Conservation (phyloP, 1,140 invertebrate species). For the Aphis gossypii region DNA sequence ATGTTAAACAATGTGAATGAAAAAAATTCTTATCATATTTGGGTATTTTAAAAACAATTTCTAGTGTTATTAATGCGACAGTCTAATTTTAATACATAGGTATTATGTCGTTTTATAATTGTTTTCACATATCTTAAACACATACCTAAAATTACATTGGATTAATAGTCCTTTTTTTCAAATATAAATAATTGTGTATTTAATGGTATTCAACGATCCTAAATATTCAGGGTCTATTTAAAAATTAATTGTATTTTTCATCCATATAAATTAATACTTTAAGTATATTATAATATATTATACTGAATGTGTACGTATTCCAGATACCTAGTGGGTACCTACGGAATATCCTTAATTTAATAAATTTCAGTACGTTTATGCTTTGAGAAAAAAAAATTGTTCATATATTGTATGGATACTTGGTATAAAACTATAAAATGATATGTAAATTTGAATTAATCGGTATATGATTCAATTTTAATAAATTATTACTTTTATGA, state of each 20-base stretch:
- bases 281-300: neutral
- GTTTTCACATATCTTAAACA: neutral
- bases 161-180: neutral
- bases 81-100: neutral
- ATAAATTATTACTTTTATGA: neutral
- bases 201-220: neutral
- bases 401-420: neutral
- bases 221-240: neutral
- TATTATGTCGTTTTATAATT: neutral
- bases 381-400: neutral
- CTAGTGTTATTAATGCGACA: neutral
- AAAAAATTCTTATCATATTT: neutral
- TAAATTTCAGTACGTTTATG: neutral
- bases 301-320: neutral
- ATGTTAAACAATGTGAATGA: neutral
- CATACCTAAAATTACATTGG: neutral
- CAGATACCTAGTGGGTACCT: neutral
- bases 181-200: neutral
- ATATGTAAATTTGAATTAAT: neutral
- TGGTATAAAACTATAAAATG: no score
- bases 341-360: neutral
- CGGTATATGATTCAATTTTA: neutral
- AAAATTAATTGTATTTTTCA: neutral
- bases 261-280: neutral
- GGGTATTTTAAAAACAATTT: neutral